Evolutionary conservation across 2,113 vertebrate species (phyloP).

Genomic region (Crypturellus undulatus): DNA sequence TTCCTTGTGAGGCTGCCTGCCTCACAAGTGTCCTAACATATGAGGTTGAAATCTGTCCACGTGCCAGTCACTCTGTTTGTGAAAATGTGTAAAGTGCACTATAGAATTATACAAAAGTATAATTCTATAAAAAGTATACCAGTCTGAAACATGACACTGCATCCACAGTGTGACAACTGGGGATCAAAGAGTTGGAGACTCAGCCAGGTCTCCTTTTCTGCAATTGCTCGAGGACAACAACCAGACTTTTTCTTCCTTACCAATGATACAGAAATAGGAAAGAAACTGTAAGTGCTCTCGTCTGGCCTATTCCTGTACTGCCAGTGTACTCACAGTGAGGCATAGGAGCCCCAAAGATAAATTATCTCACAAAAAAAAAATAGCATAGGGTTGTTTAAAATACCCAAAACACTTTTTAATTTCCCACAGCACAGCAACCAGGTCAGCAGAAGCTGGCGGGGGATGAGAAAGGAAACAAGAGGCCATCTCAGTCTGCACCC

Average conservation of each 20-base stretch:
- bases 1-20: background rate
- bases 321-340: background rate
- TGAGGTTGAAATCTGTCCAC: background rate
- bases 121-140: background rate
- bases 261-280: background rate
- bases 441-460: background rate
- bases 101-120: background rate
- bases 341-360: background rate
- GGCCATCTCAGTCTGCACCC: background rate
- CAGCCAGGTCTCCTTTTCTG: background rate
- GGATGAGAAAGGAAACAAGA: slow-evolving; percentile 20
- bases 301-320: background rate
- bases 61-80: background rate
- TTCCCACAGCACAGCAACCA: background rate
- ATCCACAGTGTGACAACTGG: background rate
- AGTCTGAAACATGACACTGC: background rate
- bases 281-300: background rate
- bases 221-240: background rate
- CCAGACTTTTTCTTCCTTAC: background rate
- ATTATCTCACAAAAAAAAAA: background rate
- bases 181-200: background rate
- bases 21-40: background rate
- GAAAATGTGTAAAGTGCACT: background rate
- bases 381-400: background rate
- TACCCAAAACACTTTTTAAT: background rate